Conservation (phyloP, 2,797 vertebrate species). For the Phyllotis vaccarum region DNA sequence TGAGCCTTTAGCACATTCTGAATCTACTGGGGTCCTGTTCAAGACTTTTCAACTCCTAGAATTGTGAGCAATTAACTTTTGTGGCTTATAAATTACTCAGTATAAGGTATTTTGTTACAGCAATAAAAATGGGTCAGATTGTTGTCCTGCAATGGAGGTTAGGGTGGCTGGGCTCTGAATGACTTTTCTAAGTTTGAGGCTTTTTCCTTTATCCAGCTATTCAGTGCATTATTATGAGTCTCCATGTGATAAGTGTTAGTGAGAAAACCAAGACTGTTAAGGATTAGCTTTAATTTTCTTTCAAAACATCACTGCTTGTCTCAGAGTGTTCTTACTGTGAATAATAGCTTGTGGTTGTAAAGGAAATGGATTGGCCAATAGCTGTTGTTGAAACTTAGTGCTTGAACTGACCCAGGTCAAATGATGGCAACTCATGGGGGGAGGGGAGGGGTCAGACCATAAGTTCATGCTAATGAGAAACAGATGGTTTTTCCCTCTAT, state of each 20-base stretch:
- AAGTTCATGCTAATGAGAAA: slow-evolving; percentile 16
- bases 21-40: not conserved
- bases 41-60: not conserved
- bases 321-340: not conserved
- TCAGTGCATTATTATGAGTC: not conserved
- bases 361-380: not conserved
- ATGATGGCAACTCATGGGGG: not conserved
- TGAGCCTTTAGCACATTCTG: not conserved
- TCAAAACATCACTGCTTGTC: not conserved
- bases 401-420: not conserved
- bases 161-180: not conserved
- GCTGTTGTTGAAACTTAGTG: not conserved
- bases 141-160: not conserved
- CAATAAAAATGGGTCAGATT: not conserved
- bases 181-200: not conserved
- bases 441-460: not conserved
- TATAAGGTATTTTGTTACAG: not conserved
- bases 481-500: not conserved
- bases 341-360: not conserved
- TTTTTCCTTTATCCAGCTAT: not conserved
- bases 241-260: not conserved
- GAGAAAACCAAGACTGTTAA: slow-evolving; percentile 1
- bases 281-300: not conserved
- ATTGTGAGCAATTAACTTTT: not conserved
- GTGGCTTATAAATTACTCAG: not conserved